Conservation (phyloP, 2,797 vertebrate genomes). For the Tenualosa ilisha region DNA sequence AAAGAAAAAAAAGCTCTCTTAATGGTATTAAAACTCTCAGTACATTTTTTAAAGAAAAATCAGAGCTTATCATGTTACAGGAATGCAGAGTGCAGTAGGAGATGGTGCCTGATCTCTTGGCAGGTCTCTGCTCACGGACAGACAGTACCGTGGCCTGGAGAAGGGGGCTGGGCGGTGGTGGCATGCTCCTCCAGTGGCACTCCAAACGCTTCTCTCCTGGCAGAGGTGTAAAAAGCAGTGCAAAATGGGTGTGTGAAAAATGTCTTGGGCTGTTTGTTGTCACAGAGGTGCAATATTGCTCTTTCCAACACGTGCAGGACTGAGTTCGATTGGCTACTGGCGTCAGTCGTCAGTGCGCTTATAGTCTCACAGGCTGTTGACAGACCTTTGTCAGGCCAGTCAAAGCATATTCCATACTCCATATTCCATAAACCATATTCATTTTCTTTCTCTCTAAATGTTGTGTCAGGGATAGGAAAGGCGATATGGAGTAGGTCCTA, state of each 20-base stretch:
- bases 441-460: not conserved
- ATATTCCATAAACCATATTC: too few species aligned
- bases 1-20: not conserved
- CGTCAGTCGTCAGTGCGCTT: not conserved
- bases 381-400: not conserved
- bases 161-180: not conserved
- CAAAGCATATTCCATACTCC: too few species aligned
- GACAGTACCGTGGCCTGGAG: not conserved
- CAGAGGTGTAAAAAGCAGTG: not conserved
- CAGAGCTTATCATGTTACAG: not conserved
- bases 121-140: not conserved
- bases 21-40: too few species aligned
- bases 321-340: not conserved
- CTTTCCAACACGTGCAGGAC: not conserved
- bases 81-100: not conserved
- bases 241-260: not conserved
- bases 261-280: not conserved
- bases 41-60: too few species aligned
- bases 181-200: not conserved
- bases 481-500: not conserved
- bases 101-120: not conserved
- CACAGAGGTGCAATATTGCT: not conserved
- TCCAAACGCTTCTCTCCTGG: not conserved
- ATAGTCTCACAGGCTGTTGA: not conserved
- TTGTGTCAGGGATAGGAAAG: not conserved